Base-by-base conservation (phyloP, 2,888 invertebrate genomes). In the Agapostemon virescens region DNA sequence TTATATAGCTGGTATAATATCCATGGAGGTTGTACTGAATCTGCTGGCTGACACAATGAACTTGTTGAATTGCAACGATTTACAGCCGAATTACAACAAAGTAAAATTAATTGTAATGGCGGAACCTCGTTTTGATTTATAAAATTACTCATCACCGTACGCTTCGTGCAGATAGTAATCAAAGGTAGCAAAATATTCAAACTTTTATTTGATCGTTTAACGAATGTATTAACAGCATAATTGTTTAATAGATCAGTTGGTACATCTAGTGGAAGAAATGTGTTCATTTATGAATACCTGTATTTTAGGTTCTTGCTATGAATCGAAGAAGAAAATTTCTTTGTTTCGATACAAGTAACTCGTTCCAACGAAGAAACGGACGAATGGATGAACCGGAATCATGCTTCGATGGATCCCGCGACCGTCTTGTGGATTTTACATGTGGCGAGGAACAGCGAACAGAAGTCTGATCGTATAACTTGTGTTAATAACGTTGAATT, bases 391-490 rank as follows among this genome's bases (percentile, higher is more conserved):
- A 73, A 84, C 83, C 81, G 86, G 87, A 86, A 81, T 84, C 79
- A 85, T 84, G 86, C 84, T 83, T 84, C 84, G 86, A 69, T 74
- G 87, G 74, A 73, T 72, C 74, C 30, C 42, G 33, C 71, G 42
- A 42, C 52, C 58, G 69, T 79, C 68, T 66, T 66, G n/a, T n/a
- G 67, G 30, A 23, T n/a, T 20, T 7, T 30, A 11, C 49, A 13
- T 33, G 61, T 3, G 20, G 30, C 33, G 30, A 33, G 9, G 58
- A 61, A 11, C 58, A 61, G 17, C 58, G 7, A 23, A 23, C 52
- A 9, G 3, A 9, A 20, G 20, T 9, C 3, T 20, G 20, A 20
- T 11, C 30, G 1, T 20, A 5, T 15, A 20, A 15, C 40, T 61
- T n/a, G 42, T n/a, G 33, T 33, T n/a, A 7, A 49, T 49, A n/a